These are phyloP conservation scores for Etheostoma nigrum DNA, from an alignment of 2,797 vertebrate species.

Conservation along the genomic window DNA sequence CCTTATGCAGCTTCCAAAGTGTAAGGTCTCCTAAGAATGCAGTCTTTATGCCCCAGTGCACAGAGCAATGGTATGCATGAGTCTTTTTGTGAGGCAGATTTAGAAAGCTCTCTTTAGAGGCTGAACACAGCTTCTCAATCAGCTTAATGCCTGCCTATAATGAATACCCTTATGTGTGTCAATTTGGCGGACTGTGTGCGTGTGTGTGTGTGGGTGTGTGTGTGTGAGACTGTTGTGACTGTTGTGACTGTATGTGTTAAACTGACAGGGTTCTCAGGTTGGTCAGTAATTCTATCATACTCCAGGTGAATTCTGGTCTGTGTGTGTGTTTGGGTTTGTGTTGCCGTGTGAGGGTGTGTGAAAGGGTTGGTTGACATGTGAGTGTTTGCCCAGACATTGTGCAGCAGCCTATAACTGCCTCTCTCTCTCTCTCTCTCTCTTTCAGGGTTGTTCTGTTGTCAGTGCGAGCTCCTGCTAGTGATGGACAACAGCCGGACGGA, in stretches of 20 bases:
- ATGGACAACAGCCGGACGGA: slow-evolving; percentile 85
- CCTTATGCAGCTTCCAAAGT: slow-evolving; percentile 63
- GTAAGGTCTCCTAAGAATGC: slow-evolving; percentile 79
- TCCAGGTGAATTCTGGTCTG: slow-evolving; percentile 35
- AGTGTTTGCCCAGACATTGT: slow-evolving; percentile 75
- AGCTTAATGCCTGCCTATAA: slow-evolving; percentile 84
- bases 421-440: slow-evolving; percentile 42
- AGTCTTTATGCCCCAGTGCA: slow-evolving; percentile 79
- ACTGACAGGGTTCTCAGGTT: slow-evolving; percentile 64
- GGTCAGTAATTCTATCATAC: slow-evolving; percentile 70
- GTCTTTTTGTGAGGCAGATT: slow-evolving; percentile 86
- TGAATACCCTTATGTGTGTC: slow-evolving; percentile 85
- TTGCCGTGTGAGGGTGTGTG: slow-evolving; percentile 50
- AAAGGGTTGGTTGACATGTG: slow-evolving; percentile 68
- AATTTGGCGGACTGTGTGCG: slow-evolving; percentile 68
- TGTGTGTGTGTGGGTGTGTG: slow-evolving; percentile 71
- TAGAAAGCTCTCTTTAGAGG: slow-evolving; percentile 86
- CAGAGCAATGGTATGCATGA: slow-evolving; percentile 82
- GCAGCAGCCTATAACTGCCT: slow-evolving; percentile 73
- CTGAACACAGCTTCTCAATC: slow-evolving; percentile 83
- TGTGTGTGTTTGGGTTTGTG: slow-evolving; percentile 52
- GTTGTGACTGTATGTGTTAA: slow-evolving; percentile 20
- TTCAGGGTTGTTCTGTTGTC: slow-evolving; percentile 77
- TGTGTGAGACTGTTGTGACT: slow-evolving; percentile 31
- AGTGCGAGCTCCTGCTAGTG: slow-evolving; percentile 76